A percentile compares a stretch with the other conserved stretches of the same genome.
Evolutionary conservation across 1,140 invertebrate genomes (phyloP).

Genomic region (Drosophila takahashii): DNA sequence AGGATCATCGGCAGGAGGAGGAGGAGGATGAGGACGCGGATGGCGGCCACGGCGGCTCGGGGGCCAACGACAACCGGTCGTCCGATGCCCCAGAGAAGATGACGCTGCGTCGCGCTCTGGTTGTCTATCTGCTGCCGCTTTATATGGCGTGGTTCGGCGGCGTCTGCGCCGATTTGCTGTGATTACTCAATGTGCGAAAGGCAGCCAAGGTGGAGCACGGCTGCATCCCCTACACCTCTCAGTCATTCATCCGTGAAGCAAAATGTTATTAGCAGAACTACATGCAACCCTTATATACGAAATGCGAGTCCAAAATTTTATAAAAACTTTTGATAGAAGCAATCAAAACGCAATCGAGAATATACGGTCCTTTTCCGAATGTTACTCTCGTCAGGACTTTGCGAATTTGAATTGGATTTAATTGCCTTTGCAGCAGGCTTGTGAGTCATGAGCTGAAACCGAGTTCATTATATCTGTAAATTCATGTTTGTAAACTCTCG

Average conservation of each 20-base stretch:
- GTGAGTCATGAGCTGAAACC: conserved; percentile 2
- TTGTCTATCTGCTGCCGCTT: conserved; percentile 91
- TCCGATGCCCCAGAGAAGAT: conserved; percentile 82
- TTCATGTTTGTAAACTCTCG: background rate
- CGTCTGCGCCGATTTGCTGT: conserved; percentile 92
- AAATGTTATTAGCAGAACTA: conserved; percentile 77
- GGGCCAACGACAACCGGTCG: conserved; percentile 46
- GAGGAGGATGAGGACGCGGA: conserved; percentile 29
- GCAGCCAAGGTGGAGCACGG: conserved; percentile 24
- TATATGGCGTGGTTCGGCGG: conserved; percentile 92
- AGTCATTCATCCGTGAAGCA: conserved; percentile 80
- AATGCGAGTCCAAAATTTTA: conserved; percentile 81
- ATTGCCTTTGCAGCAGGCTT: background rate
- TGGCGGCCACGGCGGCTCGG: conserved; percentile 26
- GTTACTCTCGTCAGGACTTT: background rate
- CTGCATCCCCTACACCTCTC: conserved; percentile 64
- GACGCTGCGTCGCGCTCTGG: conserved; percentile 88
- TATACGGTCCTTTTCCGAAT: conserved; percentile 6
- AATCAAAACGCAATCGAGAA: conserved; percentile 67
- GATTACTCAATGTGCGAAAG: conserved; percentile 85
- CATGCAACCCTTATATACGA: conserved; percentile 62
- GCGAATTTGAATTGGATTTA: background rate
- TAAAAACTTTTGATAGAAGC: conserved; percentile 78
- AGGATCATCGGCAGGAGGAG: conserved; percentile 32
- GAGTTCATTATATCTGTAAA: conserved; percentile 3